Conservation (phyloP, 2,888 invertebrate genomes). For the Dichetophora obliterata region DNA sequence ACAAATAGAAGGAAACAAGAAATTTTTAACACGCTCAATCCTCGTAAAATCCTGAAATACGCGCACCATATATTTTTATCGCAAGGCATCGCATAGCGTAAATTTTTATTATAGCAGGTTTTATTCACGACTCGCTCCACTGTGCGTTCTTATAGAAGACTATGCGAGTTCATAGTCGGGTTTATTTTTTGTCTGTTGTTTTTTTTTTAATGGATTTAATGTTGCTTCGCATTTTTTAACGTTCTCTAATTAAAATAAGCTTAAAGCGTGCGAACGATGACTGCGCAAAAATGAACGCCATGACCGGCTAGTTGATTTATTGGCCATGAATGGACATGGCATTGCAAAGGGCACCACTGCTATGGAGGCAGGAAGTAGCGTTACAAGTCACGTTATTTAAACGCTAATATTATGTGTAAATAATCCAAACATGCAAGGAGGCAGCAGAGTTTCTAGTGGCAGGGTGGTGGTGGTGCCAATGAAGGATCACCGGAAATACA, state of each 20-base stretch:
- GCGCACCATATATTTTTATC: constrained; percentile 52
- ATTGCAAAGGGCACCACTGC: constrained; percentile 44
- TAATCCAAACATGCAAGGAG: background rate
- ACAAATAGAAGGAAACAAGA: constrained; percentile 3
- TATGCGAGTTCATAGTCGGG: background rate
- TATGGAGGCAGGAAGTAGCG: constrained; percentile 52
- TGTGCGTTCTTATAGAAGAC: background rate
- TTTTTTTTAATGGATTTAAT: constrained; percentile 52
- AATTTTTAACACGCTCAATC: constrained; percentile 1
- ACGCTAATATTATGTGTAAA: constrained; percentile 17
- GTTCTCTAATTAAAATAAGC: constrained; percentile 65
- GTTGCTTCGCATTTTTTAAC: constrained; percentile 57
- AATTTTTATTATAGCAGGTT: constrained; percentile 11
- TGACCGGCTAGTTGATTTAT: constrained; percentile 58
- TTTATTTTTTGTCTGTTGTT: background rate
- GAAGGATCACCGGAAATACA: background rate
- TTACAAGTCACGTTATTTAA: constrained; percentile 46
- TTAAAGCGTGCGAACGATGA: constrained; percentile 53
- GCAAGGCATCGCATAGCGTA: constrained; percentile 6
- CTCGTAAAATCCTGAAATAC: constrained; percentile 60
- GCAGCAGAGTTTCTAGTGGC: background rate
- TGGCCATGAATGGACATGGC: constrained; percentile 54
- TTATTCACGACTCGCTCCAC: background rate
- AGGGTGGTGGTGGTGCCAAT: background rate
- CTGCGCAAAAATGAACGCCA: constrained; percentile 42